A percentile compares a stretch with the other conserved stretches of the same genome.
phyloP scores from a whole-genome alignment of 2,113 vertebrate genomes.

The Scophthalmus maximus region DNA sequence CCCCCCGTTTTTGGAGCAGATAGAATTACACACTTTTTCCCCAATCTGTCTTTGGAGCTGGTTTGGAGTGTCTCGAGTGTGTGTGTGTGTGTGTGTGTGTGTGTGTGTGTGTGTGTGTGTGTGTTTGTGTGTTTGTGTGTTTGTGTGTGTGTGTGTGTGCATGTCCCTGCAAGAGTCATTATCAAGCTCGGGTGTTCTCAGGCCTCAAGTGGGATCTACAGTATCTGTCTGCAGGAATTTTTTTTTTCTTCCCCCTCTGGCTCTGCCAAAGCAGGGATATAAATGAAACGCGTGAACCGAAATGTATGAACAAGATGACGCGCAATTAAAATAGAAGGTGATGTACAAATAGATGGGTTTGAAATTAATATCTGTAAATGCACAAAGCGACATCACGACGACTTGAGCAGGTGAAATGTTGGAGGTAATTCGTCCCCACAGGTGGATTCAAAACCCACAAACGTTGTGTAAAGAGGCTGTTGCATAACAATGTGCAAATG shows the following conservation, averaged over 20 bases:
- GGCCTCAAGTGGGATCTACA: too few species aligned
- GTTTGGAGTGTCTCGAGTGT: conserved; percentile 17
- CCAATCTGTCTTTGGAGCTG: conserved; percentile 50
- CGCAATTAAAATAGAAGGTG: conserved; percentile 8
- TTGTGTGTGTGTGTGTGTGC: conserved; percentile 30
- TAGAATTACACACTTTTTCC: conserved; percentile 54
- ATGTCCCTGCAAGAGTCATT: conserved; percentile 39
- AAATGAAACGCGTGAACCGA: conserved; percentile 11
- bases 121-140: conserved; percentile 13
- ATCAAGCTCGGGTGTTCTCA: conserved; percentile 12
- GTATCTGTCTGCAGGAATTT: conserved; percentile 38
- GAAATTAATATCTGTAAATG: conserved; percentile 24
- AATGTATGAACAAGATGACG: conserved; percentile 19
- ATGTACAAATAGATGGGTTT: not conserved
- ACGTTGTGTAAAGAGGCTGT: not conserved
- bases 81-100: conserved; percentile 32
- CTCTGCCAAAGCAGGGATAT: conserved; percentile 42
- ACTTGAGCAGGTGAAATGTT: conserved; percentile 35
- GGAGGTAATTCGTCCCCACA: conserved; percentile 35
- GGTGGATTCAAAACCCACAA: conserved; percentile 1
- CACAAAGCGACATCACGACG: not conserved
- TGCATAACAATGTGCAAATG: conserved; percentile 19
- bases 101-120: conserved; percentile 13
- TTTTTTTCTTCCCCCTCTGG: too few species aligned
- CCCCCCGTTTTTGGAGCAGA: conserved; percentile 34